phyloP scores from a whole-genome alignment of 1,140 invertebrate species.

The Musca domestica region DNA sequence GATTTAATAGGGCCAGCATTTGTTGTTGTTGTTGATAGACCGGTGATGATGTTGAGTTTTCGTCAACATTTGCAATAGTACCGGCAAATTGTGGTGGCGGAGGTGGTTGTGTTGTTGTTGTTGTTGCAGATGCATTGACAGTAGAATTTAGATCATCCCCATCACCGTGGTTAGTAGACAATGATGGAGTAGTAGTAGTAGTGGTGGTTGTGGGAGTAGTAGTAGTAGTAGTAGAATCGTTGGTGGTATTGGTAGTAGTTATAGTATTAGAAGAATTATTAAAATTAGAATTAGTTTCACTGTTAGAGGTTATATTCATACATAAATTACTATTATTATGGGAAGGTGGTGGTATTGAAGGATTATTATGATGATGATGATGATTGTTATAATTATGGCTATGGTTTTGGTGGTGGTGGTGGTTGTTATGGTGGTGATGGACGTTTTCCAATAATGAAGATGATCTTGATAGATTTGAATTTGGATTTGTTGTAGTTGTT shows the following conservation, averaged over 20 bases:
- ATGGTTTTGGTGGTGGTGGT: slow-evolving; percentile 24
- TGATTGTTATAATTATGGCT: slow-evolving; percentile 11
- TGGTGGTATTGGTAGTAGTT: slow-evolving; percentile 49
- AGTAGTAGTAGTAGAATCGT: slow-evolving; percentile 48
- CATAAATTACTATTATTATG: too few relatives aligned
- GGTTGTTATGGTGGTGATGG: slow-evolving; percentile 1
- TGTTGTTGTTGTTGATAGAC: slow-evolving; percentile 44
- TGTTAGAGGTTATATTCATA: neutral
- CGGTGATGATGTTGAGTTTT: neutral
- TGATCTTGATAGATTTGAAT: slow-evolving; percentile 27
- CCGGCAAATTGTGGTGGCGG: neutral
- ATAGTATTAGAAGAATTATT: slow-evolving; percentile 49
- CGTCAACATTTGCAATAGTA: neutral
- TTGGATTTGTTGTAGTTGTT: slow-evolving; percentile 34
- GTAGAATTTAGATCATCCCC: neutral
- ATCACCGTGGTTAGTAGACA: slow-evolving; percentile 41
- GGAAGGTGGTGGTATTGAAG: neutral
- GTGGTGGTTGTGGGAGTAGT: slow-evolving; percentile 42
- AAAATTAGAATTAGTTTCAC: slow-evolving; percentile 35
- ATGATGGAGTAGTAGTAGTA: slow-evolving; percentile 20
- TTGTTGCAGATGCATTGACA: slow-evolving; percentile 13
- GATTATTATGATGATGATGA: slow-evolving; percentile 8
- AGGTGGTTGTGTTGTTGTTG: neutral
- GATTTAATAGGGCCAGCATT: slow-evolving; percentile 49
- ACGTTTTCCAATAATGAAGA: slow-evolving; percentile 2